Conservation (phyloP, 37 sponge, comb jelly and placozoan genomes). For the Bolinopsis microptera region DNA sequence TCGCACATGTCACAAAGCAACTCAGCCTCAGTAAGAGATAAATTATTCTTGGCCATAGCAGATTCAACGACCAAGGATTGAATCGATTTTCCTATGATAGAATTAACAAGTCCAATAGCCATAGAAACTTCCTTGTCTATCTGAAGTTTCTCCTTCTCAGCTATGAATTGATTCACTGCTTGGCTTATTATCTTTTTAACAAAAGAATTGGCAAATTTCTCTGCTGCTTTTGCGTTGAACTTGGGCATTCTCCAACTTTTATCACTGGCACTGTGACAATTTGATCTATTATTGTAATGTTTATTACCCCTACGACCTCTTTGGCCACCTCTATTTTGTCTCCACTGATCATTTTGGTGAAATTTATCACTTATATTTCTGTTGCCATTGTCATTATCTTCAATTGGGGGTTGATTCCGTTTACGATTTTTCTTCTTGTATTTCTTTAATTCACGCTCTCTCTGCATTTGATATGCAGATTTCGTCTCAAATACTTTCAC, state of each 20-base stretch:
- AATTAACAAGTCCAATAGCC: neutral
- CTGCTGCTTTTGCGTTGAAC: neutral
- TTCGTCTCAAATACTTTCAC: slow-evolving; percentile 36
- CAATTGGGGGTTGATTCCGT: neutral
- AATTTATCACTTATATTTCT: neutral
- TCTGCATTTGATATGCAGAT: neutral
- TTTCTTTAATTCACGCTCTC: neutral
- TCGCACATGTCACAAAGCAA: slow-evolving; percentile 19
- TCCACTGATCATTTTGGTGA: neutral
- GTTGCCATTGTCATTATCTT: neutral
- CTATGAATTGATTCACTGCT: neutral
- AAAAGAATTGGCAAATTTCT: neutral
- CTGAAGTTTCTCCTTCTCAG: neutral
- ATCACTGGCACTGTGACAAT: neutral
- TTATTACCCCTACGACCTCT: neutral
- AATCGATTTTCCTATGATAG: neutral
- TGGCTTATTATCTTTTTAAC: neutral
- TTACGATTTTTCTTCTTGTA: neutral
- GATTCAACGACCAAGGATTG: neutral
- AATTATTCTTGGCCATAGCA: neutral
- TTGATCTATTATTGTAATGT: neutral
- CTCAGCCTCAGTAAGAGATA: slow-evolving; percentile 43
- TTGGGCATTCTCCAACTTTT: neutral
- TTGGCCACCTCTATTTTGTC: neutral
- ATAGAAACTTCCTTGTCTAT: neutral